A percentile compares a stretch with the other conserved stretches of the same genome.
These are phyloP conservation scores for Echinometra lucunter DNA, from an alignment of 53 echinoderm and acorn worm genomes.

Conservation along the genomic window DNA sequence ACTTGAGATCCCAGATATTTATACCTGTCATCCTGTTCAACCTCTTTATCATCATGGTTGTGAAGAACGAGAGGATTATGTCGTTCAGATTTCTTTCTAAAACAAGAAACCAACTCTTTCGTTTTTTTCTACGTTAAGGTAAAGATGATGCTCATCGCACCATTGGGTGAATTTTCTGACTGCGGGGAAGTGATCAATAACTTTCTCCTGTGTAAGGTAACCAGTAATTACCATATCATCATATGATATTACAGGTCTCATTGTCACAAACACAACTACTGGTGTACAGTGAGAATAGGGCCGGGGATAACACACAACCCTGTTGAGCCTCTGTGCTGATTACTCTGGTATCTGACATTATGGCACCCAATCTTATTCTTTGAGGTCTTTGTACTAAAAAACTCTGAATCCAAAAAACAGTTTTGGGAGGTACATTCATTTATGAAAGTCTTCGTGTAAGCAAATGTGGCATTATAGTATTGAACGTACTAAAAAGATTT, in stretches of 20 bases:
- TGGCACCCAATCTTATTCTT: not conserved
- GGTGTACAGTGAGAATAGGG: too few species aligned
- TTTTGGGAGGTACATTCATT: not conserved
- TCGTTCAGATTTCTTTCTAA: too few species aligned
- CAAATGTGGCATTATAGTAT: not conserved
- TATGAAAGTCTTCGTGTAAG: not conserved
- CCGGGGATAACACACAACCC: not conserved
- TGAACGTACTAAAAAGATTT: not conserved
- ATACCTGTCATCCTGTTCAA: too few species aligned
- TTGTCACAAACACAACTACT: not conserved
- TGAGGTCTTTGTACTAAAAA: not conserved
- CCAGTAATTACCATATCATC: not conserved
- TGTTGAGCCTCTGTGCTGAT: not conserved
- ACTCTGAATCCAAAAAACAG: not conserved
- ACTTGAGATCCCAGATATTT: too few species aligned
- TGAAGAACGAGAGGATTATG: too few species aligned
- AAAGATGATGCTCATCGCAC: too few species aligned
- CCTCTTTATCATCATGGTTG: too few species aligned
- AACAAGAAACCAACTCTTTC: too few species aligned
- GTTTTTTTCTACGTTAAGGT: too few species aligned
- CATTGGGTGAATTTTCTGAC: too few species aligned
- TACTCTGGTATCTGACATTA: not conserved
- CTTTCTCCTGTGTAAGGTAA: not conserved
- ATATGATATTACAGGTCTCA: not conserved
- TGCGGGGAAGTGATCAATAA: not conserved